Base-by-base conservation (phyloP, 2,113 vertebrate genomes). In the Salvator merianae region DNA sequence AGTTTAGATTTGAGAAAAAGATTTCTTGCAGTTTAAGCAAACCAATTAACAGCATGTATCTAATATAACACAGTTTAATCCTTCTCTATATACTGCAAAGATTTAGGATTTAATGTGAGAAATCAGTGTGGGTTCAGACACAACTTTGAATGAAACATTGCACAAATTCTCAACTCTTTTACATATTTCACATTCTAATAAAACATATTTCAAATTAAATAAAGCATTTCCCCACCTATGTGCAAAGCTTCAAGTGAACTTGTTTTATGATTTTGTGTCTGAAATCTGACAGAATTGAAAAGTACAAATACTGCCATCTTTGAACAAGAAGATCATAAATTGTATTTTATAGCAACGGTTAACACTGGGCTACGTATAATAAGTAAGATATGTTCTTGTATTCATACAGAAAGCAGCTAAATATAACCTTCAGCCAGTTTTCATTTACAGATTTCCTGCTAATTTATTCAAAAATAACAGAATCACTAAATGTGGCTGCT, bases 11-110 rank as follows among this genome's bases (percentile, higher is more conserved):
- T 47, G 88, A 71, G 26, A 22, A 47, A 91, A 77, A 79, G 43
- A 79, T 72, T 91, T 88, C 70, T 81, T 28, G 14, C 24, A 85
- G 82, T 84, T 95, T 94, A 93, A 83, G 86, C 84, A 92, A 93
- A 91, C 82, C 94, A 95, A 95, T 95, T 94, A 95, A 83, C 82
- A 72, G 85, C 86, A 92, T 95, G 88, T 85, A 94, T 96, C 93
- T 91, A 87, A 93, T 87, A 74, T 86, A 92, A 90, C 69, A 78
- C 89, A 91, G 81, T 79, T 47, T 90, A 73, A 59, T 79, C 82
- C 87, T 93, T 81, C 84, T 87, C 92, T 91, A 91, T 94, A 93
- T 88, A 93, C 0, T 83, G 93, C 82, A 92, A 95, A 95, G 95
- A 95, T 93, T 95, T 85, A 91, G 80, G 50, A 83, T 78, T 90